phyloP scores from a whole-genome alignment of 2,888 invertebrate species.

The Nemapogon koenigi region DNA sequence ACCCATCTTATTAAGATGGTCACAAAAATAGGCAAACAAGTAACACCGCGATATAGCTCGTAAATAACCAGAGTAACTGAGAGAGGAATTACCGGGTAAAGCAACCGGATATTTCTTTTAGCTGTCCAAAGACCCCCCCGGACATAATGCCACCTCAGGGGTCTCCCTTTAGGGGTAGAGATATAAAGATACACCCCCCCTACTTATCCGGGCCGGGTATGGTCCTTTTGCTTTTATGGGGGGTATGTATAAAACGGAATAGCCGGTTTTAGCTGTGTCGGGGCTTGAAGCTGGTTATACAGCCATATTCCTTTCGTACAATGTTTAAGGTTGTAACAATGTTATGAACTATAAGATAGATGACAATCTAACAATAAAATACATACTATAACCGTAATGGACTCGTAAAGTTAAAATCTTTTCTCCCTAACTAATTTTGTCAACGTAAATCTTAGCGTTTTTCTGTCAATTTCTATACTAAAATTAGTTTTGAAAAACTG shows the following conservation, averaged over 20 bases:
- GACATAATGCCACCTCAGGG: conserved; percentile 56
- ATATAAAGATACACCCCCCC: conserved; percentile 64
- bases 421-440: too few relatives aligned
- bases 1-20: conserved; percentile 6
- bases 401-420: too few relatives aligned
- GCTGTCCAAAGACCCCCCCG: conserved; percentile 64
- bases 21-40: conserved; percentile 16
- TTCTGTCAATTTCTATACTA: too few relatives aligned
- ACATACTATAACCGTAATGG: too few relatives aligned
- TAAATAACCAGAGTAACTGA: conserved; percentile 56
- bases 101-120: conserved; percentile 65
- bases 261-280: conserved; percentile 62
- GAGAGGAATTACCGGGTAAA: conserved; percentile 54
- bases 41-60: conserved; percentile 44
- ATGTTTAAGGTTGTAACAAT: too few relatives aligned
- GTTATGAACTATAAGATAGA: too few relatives aligned
- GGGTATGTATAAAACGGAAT: conserved; percentile 65
- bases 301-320: too few relatives aligned
- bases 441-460: too few relatives aligned
- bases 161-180: conserved; percentile 42
- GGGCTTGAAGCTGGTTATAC: too few relatives aligned
- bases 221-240: conserved; percentile 65
- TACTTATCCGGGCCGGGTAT: conserved; percentile 53
- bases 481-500: too few relatives aligned
- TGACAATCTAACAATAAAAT: too few relatives aligned